phyloP scores from a whole-genome alignment of 2,113 vertebrate species.

The Saccopteryx bilineata region DNA sequence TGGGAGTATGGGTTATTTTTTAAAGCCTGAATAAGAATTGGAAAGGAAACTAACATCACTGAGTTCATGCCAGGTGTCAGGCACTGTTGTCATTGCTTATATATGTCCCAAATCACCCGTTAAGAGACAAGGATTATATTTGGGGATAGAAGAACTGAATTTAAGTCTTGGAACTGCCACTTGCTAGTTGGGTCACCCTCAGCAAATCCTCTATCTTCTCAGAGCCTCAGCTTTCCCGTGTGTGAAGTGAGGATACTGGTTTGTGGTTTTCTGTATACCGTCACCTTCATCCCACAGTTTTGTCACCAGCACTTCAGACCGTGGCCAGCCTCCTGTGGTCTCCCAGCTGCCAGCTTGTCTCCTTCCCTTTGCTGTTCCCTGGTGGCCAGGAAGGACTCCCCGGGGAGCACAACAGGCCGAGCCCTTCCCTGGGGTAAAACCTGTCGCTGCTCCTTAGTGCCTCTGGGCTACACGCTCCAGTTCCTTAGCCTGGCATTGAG shows the following conservation, averaged over 20 bases:
- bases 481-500: background rate
- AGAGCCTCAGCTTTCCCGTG: background rate
- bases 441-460: background rate
- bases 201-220: background rate
- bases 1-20: background rate
- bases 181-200: background rate
- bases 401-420: background rate
- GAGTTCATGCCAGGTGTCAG: background rate
- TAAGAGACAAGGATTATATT: background rate
- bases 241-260: background rate
- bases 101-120: accelerated
- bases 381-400: too few species aligned
- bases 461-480: background rate
- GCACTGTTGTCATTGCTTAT: background rate
- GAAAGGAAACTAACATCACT: background rate
- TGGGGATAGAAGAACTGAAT: background rate
- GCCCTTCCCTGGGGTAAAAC: background rate
- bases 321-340: background rate
- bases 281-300: background rate
- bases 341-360: background rate
- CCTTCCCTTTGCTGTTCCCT: background rate
- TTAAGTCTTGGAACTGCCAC: background rate
- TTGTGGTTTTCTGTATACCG: background rate
- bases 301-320: background rate
- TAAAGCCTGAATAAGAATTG: background rate